Evolutionary conservation across 2,113 vertebrate species (phyloP).

Genomic region (Ondatra zibethicus): DNA sequence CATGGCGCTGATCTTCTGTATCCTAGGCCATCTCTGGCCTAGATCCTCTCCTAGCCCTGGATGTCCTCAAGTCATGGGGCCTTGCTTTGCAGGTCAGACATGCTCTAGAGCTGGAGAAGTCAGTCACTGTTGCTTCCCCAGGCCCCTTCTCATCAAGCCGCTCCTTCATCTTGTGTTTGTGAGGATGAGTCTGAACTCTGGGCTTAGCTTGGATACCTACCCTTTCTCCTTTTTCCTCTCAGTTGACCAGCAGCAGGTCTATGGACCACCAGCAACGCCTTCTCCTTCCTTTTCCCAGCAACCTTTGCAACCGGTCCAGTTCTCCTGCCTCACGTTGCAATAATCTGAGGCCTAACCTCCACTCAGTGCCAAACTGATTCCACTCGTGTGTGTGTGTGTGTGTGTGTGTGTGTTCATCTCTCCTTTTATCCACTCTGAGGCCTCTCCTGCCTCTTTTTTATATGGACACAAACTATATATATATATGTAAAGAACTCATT

Average conservation of each 20-base stretch:
- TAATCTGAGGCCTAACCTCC: neutral
- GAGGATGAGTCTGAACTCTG: conserved; percentile 64
- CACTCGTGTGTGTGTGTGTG: fast-evolving
- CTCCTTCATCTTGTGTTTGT: conserved; percentile 17
- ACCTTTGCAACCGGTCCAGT: conserved; percentile 12
- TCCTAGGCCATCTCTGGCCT: conserved; percentile 76
- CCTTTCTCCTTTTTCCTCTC: neutral
- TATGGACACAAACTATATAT: conserved; percentile 79
- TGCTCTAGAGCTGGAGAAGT: conserved; percentile 69
- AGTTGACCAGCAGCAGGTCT: conserved; percentile 56
- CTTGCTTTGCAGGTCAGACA: conserved; percentile 69
- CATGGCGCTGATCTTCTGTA: conserved; percentile 59
- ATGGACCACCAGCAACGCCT: conserved; percentile 61
- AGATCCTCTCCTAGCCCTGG: conserved; percentile 26
- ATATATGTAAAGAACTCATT: conserved; percentile 65
- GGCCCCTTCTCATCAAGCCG: conserved; percentile 48
- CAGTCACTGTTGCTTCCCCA: conserved; percentile 8
- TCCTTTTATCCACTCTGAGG: conserved; percentile 51
- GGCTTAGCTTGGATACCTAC: neutral
- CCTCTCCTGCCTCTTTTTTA: conserved; percentile 75
- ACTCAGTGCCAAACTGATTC: fast-evolving
- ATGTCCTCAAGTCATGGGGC: neutral
- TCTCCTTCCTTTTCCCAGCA: conserved; percentile 32
- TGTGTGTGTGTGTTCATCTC: neutral
- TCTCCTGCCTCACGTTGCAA: neutral